phyloP scores from a whole-genome alignment of 2,797 vertebrate species.

The Lemur catta region DNA sequence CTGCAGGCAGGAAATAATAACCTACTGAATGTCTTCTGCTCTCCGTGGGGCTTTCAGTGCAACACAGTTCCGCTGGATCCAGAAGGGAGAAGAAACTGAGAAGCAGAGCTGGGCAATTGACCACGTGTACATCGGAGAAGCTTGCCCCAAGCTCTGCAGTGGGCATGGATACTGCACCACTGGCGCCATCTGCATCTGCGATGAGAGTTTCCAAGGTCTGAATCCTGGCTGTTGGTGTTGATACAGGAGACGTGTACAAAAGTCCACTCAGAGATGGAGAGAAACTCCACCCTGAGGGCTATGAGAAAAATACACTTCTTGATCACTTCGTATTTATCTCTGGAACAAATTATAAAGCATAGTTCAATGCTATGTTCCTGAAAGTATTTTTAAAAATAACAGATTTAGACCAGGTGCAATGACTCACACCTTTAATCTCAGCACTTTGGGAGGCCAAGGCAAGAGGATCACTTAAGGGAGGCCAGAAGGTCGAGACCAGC shows the following conservation, averaged over 20 bases:
- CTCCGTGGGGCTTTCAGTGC: constrained; percentile 86
- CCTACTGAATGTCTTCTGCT: constrained; percentile 8
- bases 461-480: not conserved
- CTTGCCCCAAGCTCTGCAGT: constrained; percentile 95
- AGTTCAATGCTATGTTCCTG: not conserved
- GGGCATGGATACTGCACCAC: constrained; percentile 95
- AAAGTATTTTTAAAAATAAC: not conserved
- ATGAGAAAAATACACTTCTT: not conserved
- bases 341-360: not conserved
- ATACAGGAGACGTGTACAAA: too few relatives aligned
- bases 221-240: not conserved
- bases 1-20: not conserved
- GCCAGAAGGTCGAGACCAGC: not conserved
- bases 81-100: constrained; percentile 93
- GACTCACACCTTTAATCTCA: not conserved
- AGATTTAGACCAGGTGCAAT: not conserved
- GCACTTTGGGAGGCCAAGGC: not conserved
- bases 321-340: not conserved
- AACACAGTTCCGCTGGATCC: constrained; percentile 99
- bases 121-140: constrained; percentile 97
- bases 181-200: constrained; percentile 95
- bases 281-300: not conserved
- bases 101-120: constrained; percentile 97
- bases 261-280: not conserved
- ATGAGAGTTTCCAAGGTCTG: constrained; percentile 94